A percentile compares a stretch with the other conserved stretches of the same genome.
Conservation (phyloP, 1,140 invertebrate genomes). For the Neoseiulus cucumeris region DNA sequence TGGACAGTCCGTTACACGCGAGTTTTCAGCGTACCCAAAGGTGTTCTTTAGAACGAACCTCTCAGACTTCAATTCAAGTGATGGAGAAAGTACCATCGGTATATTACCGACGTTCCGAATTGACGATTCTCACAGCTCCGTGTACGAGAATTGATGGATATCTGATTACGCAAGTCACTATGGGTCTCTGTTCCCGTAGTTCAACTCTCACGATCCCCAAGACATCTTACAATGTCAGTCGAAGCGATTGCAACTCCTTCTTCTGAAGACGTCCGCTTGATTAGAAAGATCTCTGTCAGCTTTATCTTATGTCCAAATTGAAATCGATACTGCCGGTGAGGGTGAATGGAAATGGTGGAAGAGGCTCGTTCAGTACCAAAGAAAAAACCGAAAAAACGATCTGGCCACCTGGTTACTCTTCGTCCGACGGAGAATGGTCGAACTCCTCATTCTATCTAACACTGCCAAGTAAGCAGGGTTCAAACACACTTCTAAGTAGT, state of each 20-base stretch:
- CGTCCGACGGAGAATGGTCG: slow-evolving; percentile 62
- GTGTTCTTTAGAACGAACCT: too few relatives aligned
- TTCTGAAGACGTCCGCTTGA: background rate
- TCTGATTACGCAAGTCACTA: slow-evolving; percentile 19
- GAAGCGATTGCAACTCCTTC: background rate
- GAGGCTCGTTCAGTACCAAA: slow-evolving; percentile 29
- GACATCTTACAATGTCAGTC: background rate
- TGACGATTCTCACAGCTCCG: too few relatives aligned
- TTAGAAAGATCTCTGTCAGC: background rate
- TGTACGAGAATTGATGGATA: too few relatives aligned
- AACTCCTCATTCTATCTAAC: slow-evolving; percentile 80
- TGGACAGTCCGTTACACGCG: too few relatives aligned
- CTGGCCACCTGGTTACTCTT: slow-evolving; percentile 69
- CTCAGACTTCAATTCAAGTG: too few relatives aligned
- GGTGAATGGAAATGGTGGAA: slow-evolving; percentile 26
- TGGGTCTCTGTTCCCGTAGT: slow-evolving; percentile 15
- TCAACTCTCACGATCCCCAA: background rate
- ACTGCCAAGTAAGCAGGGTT: slow-evolving; percentile 91
- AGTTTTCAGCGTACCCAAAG: too few relatives aligned
- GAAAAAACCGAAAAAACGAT: slow-evolving; percentile 84
- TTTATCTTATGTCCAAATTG: background rate
- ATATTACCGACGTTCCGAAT: too few relatives aligned
- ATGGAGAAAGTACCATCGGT: too few relatives aligned
- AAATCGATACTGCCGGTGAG: background rate
- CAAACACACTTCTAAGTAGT: slow-evolving; percentile 65